Conservation (phyloP, 2,888 invertebrate species). For the Pandemis cinnamomeana region DNA sequence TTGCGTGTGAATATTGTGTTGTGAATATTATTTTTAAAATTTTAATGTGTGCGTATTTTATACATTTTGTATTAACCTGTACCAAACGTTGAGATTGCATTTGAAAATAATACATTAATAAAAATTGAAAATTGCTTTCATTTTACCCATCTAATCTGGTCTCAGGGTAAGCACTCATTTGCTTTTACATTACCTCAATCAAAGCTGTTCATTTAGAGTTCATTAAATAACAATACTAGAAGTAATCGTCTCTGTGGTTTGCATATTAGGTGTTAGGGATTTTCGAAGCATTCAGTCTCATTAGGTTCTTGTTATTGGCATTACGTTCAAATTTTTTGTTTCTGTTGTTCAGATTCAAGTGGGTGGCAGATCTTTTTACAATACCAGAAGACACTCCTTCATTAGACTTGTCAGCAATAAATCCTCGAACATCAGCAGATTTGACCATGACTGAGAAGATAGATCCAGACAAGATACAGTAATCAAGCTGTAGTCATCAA, state of each 20-base stretch:
- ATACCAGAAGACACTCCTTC: conserved; percentile 56
- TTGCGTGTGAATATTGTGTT: conserved; percentile 67
- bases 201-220: background rate
- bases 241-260: conserved; percentile 1
- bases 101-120: conserved; percentile 75
- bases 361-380: conserved; percentile 70
- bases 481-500: background rate
- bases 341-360: conserved; percentile 70
- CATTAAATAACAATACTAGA: conserved; percentile 14
- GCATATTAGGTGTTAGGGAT: background rate
- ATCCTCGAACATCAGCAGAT: conserved; percentile 53
- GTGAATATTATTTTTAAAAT: conserved; percentile 39
- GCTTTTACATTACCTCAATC: conserved; percentile 7
- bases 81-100: conserved; percentile 83
- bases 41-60: conserved; percentile 74
- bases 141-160: conserved; percentile 45
- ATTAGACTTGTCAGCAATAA: conserved; percentile 47
- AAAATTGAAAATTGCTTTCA: conserved; percentile 58
- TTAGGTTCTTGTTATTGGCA: conserved; percentile 47
- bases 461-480: conserved; percentile 29
- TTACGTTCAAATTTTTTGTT: conserved; percentile 33
- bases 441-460: conserved; percentile 49
- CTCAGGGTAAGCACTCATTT: conserved; percentile 22
- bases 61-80: conserved; percentile 82
- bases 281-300: conserved; percentile 59